These are phyloP conservation scores for Catharus bicknelli DNA, from an alignment of 2,113 vertebrate species.

Conservation along the genomic window DNA sequence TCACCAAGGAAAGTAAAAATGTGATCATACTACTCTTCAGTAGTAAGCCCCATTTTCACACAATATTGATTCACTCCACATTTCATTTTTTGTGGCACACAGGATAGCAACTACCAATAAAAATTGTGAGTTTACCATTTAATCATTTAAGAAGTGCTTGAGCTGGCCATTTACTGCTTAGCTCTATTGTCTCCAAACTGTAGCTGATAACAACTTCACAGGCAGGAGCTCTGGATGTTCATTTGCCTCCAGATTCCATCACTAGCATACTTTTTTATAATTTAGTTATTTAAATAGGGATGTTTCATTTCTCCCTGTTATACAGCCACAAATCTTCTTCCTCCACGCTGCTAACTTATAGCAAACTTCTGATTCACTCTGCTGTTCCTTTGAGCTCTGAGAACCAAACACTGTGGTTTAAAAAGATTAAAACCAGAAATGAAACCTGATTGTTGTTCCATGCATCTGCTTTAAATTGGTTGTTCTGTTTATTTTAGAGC, in stretches of 20 bases:
- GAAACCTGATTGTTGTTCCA: slow-evolving; percentile 13
- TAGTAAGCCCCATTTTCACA: not conserved
- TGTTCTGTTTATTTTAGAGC: slow-evolving; percentile 53
- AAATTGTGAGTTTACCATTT: not conserved
- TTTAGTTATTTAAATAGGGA: not conserved
- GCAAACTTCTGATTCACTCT: slow-evolving; percentile 15
- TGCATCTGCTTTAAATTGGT: slow-evolving; percentile 65
- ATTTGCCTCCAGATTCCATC: not conserved
- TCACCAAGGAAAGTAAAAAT: not conserved
- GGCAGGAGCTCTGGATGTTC: not conserved
- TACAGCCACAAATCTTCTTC: not conserved
- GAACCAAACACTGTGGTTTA: slow-evolving; percentile 21
- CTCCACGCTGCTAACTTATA: not conserved
- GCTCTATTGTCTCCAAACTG: not conserved
- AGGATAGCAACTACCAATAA: not conserved
- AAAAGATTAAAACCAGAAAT: slow-evolving; percentile 64
- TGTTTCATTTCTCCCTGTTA: not conserved
- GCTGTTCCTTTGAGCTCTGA: slow-evolving; percentile 45
- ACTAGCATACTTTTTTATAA: not conserved
- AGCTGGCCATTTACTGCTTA: not conserved
- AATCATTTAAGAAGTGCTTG: not conserved
- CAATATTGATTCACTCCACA: not conserved
- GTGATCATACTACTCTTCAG: not conserved
- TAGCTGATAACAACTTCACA: not conserved
- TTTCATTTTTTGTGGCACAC: not conserved